phyloP scores from a whole-genome alignment of 2,888 invertebrate species.

The Drosophila anceps region DNA sequence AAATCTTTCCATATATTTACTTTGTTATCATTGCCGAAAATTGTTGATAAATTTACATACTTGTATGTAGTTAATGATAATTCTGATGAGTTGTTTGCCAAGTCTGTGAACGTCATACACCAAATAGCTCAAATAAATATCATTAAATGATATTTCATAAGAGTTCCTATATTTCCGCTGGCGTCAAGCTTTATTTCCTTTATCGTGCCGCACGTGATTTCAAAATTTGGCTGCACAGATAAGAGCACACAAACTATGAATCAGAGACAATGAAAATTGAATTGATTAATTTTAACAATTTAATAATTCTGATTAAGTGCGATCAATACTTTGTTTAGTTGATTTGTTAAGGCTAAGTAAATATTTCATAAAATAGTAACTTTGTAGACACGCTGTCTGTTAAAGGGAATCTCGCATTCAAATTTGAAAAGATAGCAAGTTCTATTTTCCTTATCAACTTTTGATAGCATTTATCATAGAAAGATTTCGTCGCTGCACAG shows the following conservation, averaged over 20 bases:
- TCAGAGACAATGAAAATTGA: neutral
- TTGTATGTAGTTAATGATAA: slow-evolving; percentile 31
- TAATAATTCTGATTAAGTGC: neutral
- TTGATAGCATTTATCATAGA: too few relatives aligned
- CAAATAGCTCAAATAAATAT: slow-evolving; percentile 19
- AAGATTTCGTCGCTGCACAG: neutral
- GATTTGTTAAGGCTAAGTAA: neutral
- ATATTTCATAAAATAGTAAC: neutral
- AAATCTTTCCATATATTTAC: neutral
- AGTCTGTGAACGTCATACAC: slow-evolving; percentile 29
- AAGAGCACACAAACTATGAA: slow-evolving; percentile 9
- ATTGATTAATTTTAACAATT: neutral
- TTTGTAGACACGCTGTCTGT: slow-evolving; percentile 1
- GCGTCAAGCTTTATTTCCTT: slow-evolving; percentile 23
- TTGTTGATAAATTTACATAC: slow-evolving; percentile 9
- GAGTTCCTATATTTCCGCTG: slow-evolving; percentile 4
- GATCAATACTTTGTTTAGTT: neutral
- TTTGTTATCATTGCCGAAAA: neutral
- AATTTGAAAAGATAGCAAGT: neutral
- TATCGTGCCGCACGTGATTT: slow-evolving; percentile 28
- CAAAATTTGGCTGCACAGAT: slow-evolving; percentile 19
- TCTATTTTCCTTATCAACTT: neutral
- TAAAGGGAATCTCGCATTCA: neutral
- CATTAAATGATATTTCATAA: slow-evolving; percentile 33
- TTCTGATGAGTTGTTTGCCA: slow-evolving; percentile 33